Conservation (phyloP, 1,140 invertebrate species). For the Anastrepha obliqua region DNA sequence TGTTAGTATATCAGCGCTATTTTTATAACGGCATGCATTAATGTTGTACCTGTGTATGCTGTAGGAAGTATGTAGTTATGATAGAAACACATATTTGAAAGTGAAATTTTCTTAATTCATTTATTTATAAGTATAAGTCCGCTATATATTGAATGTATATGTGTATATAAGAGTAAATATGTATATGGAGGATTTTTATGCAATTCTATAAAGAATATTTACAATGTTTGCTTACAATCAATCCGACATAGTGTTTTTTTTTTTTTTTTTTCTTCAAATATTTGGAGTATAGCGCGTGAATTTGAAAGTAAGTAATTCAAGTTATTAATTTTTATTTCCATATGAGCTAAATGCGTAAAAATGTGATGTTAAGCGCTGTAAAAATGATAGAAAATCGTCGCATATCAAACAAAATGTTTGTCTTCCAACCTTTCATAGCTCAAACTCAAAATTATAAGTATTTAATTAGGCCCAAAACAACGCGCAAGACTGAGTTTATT, state of each 20-base stretch:
- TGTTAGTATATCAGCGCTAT: too few relatives aligned
- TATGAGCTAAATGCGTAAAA: too few relatives aligned
- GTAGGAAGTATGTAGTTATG: not conserved
- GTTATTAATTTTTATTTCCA: not conserved
- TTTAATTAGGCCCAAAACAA: too few relatives aligned
- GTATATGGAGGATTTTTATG: not conserved
- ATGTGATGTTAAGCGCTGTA: too few relatives aligned
- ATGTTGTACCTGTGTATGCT: not conserved
- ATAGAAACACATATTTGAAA: not conserved
- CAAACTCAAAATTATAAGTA: too few relatives aligned
- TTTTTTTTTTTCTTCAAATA: not conserved
- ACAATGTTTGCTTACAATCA: not conserved
- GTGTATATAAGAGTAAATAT: constrained; percentile 18
- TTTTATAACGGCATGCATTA: too few relatives aligned
- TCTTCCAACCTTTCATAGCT: too few relatives aligned
- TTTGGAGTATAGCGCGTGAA: too few relatives aligned
- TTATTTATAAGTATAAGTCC: constrained; percentile 52
- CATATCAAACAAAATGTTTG: too few relatives aligned
- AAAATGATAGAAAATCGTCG: too few relatives aligned
- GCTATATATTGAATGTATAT: constrained; percentile 44
- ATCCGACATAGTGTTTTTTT: not conserved
- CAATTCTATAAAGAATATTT: constrained; percentile 26
- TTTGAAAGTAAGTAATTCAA: not conserved
- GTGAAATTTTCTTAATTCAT: constrained; percentile 48
- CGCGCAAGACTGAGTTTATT: too few relatives aligned